Evolutionary conservation across 2,113 vertebrate genomes (phyloP).

Genomic region (Gobiocypris rarus): DNA sequence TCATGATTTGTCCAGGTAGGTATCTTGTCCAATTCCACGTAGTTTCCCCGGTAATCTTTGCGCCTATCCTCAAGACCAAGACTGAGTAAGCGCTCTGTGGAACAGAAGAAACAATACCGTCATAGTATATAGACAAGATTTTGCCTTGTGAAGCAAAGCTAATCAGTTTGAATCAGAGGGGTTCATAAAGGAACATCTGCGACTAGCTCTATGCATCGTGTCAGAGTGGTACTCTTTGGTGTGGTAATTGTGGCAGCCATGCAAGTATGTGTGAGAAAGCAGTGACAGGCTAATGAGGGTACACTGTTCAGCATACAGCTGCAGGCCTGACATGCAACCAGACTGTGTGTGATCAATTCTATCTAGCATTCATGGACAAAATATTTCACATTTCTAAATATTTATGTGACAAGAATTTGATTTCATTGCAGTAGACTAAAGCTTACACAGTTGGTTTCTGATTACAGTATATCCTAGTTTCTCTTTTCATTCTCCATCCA

Average conservation of each 20-base stretch:
- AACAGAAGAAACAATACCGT: conserved; percentile 31
- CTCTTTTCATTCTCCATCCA: not conserved
- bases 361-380: not conserved
- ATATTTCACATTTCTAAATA: not conserved
- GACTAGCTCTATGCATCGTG: conserved; percentile 21
- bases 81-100: conserved; percentile 87
- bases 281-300: conserved; percentile 26
- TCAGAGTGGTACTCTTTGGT: conserved; percentile 35
- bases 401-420: not conserved
- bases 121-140: not conserved
- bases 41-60: conserved; percentile 86
- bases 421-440: not conserved
- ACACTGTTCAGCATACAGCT: conserved; percentile 25
- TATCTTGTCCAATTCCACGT: conserved; percentile 82
- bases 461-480: not conserved
- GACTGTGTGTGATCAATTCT: not conserved
- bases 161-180: conserved; percentile 27
- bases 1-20: conserved; percentile 84
- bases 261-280: conserved; percentile 12
- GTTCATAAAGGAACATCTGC: conserved; percentile 45
- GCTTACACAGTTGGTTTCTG: not conserved
- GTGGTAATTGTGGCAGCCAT: conserved; percentile 33
- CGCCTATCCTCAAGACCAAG: conserved; percentile 89
- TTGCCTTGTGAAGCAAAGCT: conserved; percentile 1
- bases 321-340: conserved; percentile 23